phyloP scores from a whole-genome alignment of 2,888 invertebrate species.

The Chrysotoxum bicinctum region DNA sequence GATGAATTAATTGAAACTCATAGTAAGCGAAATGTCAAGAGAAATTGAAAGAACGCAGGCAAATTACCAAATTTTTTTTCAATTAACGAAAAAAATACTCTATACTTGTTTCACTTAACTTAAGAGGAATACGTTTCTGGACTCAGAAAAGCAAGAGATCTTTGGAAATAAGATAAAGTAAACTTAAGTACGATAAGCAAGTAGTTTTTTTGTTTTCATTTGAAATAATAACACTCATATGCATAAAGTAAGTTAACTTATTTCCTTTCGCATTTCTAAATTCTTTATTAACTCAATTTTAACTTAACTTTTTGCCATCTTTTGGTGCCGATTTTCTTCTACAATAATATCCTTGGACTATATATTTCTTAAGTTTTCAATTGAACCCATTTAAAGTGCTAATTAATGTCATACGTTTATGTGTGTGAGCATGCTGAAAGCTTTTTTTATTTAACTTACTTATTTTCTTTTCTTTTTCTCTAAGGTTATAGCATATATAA shows the following conservation, averaged over 20 bases:
- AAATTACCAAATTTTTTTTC: neutral
- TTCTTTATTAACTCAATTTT: neutral
- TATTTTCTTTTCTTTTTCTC: constrained; percentile 24
- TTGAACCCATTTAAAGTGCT: constrained; percentile 48
- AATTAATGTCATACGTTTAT: constrained; percentile 41
- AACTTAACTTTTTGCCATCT: neutral
- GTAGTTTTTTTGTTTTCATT: neutral
- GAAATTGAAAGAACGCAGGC: neutral
- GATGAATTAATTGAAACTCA: neutral
- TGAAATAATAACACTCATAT: neutral
- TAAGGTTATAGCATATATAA: constrained; percentile 40
- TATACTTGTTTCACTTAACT: neutral
- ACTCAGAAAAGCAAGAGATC: neutral
- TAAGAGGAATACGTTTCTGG: neutral
- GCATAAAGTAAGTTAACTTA: neutral
- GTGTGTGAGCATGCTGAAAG: constrained; percentile 59
- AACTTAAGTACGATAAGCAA: neutral
- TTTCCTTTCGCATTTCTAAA: neutral
- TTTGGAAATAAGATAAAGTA: neutral
- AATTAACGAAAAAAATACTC: neutral
- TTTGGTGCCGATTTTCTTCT: neutral
- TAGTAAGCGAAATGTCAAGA: neutral
- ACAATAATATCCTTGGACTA: neutral
- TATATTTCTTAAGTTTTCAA: neutral
- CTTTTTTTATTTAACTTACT: constrained; percentile 40